Percentiles rank a stretch among this genome's conserved stretches.
These are phyloP conservation scores for Stenopsyche tienmushanensis DNA, from an alignment of 1,140 invertebrate genomes.

Conservation along the genomic window DNA sequence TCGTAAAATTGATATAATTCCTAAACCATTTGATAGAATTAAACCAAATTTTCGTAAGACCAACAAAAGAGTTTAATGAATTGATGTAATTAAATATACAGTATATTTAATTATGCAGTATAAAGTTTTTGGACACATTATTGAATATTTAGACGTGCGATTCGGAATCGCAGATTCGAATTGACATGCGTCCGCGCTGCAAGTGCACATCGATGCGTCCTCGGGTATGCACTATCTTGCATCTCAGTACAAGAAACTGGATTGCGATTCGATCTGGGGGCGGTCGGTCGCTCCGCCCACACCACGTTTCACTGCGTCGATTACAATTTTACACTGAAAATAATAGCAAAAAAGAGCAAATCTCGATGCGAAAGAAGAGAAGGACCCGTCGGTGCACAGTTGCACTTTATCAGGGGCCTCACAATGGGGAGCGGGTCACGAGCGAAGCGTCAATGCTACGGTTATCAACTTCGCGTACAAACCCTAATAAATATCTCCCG, in stretches of 20 bases:
- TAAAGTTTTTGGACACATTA: too few relatives aligned
- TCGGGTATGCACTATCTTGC: background rate
- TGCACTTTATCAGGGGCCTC: slow-evolving; percentile 26
- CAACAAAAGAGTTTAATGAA: too few relatives aligned
- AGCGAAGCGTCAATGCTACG: slow-evolving; percentile 28
- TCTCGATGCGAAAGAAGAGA: background rate
- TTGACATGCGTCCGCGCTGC: too few relatives aligned
- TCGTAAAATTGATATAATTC: too few relatives aligned
- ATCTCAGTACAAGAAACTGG: background rate
- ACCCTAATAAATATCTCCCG: slow-evolving; percentile 29
- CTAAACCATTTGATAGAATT: too few relatives aligned
- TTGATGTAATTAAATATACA: too few relatives aligned
- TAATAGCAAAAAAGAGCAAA: background rate
- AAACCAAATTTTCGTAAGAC: too few relatives aligned
- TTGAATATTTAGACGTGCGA: too few relatives aligned
- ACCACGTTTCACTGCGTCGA: background rate
- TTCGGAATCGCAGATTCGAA: too few relatives aligned
- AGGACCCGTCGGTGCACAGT: slow-evolving; percentile 8
- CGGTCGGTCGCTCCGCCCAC: slow-evolving; percentile 1
- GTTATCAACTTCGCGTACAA: too few relatives aligned
- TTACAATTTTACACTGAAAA: background rate
- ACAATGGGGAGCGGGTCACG: slow-evolving; percentile 40
- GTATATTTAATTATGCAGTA: too few relatives aligned
- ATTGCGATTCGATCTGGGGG: slow-evolving; percentile 4
- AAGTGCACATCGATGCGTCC: background rate